Evolutionary conservation across 1,140 invertebrate species (phyloP).

Genomic region (Conus ventricosus): DNA sequence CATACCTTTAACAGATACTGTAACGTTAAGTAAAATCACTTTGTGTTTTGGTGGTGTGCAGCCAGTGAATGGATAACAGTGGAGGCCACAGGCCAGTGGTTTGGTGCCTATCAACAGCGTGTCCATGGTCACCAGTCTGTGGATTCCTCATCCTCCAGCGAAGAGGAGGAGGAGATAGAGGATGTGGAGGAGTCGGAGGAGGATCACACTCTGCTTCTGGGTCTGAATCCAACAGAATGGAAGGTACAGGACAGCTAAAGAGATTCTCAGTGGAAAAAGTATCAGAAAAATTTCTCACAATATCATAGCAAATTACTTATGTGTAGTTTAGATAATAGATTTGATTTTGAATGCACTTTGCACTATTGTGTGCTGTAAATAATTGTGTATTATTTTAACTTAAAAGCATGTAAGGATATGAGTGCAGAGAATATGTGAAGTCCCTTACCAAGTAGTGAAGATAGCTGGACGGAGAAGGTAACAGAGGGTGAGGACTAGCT

Average conservation of each 20-base stretch:
- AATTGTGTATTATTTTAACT: too few relatives aligned
- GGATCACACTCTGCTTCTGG: conserved; percentile 85
- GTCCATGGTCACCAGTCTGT: conserved; percentile 70
- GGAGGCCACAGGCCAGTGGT: conserved; percentile 77
- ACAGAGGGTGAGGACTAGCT: too few relatives aligned
- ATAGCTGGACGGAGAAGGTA: too few relatives aligned
- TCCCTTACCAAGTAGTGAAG: too few relatives aligned
- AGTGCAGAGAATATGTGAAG: too few relatives aligned
- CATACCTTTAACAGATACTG: too few relatives aligned
- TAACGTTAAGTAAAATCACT: too few relatives aligned
- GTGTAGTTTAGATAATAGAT: background rate
- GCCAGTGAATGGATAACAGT: conserved; percentile 52
- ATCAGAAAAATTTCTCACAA: background rate
- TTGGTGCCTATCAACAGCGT: conserved; percentile 69
- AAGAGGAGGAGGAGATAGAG: conserved; percentile 62
- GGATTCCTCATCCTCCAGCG: conserved; percentile 52
- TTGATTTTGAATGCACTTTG: too few relatives aligned
- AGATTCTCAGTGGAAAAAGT: background rate
- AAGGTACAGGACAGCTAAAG: conserved; percentile 78
- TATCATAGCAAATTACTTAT: background rate
- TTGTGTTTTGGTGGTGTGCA: conserved; percentile 35
- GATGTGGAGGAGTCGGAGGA: conserved; percentile 82
- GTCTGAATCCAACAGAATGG: conserved; percentile 96
- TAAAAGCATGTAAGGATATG: too few relatives aligned
- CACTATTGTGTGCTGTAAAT: too few relatives aligned